A percentile compares a stretch with the other conserved stretches of the same genome.
phyloP scores from a whole-genome alignment of 2,888 invertebrate genomes.

The Cerceris rybyensis region DNA sequence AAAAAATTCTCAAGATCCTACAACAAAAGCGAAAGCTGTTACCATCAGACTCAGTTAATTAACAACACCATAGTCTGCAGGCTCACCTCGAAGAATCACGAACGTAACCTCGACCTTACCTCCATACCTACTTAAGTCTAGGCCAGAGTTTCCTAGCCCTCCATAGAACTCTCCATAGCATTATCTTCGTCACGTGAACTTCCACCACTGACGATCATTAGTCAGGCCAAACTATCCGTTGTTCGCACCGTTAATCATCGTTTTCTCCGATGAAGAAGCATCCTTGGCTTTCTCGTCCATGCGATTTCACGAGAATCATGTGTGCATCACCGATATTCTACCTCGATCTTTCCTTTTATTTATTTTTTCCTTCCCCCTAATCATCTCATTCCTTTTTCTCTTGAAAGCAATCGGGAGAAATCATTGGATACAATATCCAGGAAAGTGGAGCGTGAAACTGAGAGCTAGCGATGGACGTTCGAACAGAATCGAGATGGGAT shows the following conservation, averaged over 20 bases:
- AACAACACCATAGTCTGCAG: conserved; percentile 29
- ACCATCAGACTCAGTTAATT: conserved; percentile 18
- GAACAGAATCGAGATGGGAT: too few relatives aligned
- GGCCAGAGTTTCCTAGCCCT: conserved; percentile 61
- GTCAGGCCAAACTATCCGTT: neutral
- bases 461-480: neutral
- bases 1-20: too few relatives aligned
- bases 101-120: conserved; percentile 75
- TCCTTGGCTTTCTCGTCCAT: conserved; percentile 25
- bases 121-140: conserved; percentile 77
- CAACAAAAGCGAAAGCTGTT: conserved; percentile 37
- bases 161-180: conserved; percentile 1
- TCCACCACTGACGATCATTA: neutral
- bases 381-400: neutral
- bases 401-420: conserved; percentile 21
- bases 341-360: neutral
- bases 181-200: neutral
- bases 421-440: conserved; percentile 28
- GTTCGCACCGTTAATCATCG: neutral
- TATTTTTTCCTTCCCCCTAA: neutral
- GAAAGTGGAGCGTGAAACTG: conserved; percentile 54
- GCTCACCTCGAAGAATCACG: conserved; percentile 32
- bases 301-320: conserved; percentile 29
- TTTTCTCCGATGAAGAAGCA: conserved; percentile 17
- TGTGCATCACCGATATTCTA: neutral